phyloP scores from a whole-genome alignment of 2,888 invertebrate species.

The Scaeva pyrastri region DNA sequence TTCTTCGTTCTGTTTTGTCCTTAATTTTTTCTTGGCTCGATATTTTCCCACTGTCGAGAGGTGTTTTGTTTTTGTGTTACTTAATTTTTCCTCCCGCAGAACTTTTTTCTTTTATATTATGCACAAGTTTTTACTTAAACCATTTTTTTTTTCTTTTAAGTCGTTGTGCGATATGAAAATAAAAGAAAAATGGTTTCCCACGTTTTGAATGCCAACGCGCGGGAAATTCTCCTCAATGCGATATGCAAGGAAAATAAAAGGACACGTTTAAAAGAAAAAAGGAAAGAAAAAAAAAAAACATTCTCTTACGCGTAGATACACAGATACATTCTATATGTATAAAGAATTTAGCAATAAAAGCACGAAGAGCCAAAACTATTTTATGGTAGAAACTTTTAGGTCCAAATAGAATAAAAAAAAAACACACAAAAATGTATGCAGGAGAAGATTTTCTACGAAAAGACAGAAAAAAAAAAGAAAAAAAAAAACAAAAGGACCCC shows the following conservation, averaged over 20 bases:
- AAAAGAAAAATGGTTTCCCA: slow-evolving; percentile 80
- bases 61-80: slow-evolving; percentile 4
- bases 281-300: too few relatives aligned
- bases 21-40: slow-evolving; percentile 7
- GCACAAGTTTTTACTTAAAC: slow-evolving; percentile 59
- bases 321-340: neutral
- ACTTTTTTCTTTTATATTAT: slow-evolving; percentile 1
- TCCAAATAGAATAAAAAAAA: neutral
- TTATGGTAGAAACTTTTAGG: neutral
- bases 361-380: slow-evolving; percentile 56
- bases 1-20: slow-evolving; percentile 8
- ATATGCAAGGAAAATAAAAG: slow-evolving; percentile 5
- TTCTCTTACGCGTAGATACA: neutral
- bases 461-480: too few relatives aligned
- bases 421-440: neutral
- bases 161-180: slow-evolving; percentile 82
- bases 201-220: slow-evolving; percentile 60
- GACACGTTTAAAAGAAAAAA: too few relatives aligned
- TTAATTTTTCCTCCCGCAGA: neutral
- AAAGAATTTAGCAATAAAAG: slow-evolving; percentile 35
- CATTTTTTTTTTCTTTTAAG: slow-evolving; percentile 55
- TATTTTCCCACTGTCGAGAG: slow-evolving; percentile 3
- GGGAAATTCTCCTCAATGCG: slow-evolving; percentile 20
- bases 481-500: slow-evolving; percentile 13
- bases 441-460: too few relatives aligned